Percentiles rank a stretch among this genome's conserved stretches.
Evolutionary conservation across 1,140 invertebrate species (phyloP).

Genomic region (Solenopsis invicta): DNA sequence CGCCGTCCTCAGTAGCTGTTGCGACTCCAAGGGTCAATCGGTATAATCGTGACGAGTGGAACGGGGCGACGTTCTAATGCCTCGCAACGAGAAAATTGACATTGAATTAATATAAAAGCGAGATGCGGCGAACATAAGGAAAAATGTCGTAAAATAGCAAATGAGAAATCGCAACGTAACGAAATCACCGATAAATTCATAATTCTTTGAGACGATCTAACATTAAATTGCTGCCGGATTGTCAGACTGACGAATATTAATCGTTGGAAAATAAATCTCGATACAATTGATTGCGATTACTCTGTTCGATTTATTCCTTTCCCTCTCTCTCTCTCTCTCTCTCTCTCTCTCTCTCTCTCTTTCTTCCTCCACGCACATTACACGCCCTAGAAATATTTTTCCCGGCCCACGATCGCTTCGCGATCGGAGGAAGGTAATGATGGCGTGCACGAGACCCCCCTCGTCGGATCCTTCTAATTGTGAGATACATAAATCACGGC

Average conservation of each 20-base stretch:
- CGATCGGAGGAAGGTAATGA: constrained; percentile 6
- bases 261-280: neutral
- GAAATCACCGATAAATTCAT: neutral
- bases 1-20: neutral
- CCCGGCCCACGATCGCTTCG: neutral
- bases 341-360: neutral
- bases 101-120: neutral
- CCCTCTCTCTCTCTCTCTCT: neutral
- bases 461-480: constrained; percentile 1
- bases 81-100: neutral
- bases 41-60: neutral
- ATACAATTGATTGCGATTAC: neutral
- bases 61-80: neutral
- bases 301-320: neutral
- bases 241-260: neutral
- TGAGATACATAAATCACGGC: constrained; percentile 22
- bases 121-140: neutral
- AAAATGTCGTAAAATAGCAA: neutral
- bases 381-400: constrained; percentile 2
- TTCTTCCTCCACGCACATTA: too few species aligned
- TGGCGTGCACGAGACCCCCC: neutral
- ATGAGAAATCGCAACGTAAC: too few species aligned
- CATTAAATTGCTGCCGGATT: neutral
- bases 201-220: neutral
- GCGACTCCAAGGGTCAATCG: constrained; percentile 8